These are phyloP conservation scores for Macaca mulatta DNA, from an alignment of 2,113 vertebrate genomes.

Conservation along the genomic window DNA sequence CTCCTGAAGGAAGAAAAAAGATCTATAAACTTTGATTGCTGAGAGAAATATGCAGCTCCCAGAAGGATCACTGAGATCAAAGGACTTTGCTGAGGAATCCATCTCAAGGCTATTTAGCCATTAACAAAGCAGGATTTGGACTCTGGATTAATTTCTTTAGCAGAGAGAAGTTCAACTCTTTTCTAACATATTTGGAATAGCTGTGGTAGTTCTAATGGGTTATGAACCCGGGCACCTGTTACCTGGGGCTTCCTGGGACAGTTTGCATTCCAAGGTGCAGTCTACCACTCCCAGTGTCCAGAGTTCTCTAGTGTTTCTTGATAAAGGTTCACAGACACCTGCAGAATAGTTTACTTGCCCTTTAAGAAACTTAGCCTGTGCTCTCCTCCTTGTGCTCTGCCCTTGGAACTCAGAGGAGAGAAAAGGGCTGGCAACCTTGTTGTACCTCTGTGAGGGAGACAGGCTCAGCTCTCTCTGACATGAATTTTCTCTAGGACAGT, in stretches of 20 bases:
- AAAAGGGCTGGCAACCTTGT: background rate
- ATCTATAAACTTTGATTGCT: slow-evolving; percentile 79
- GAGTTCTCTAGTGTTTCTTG: background rate
- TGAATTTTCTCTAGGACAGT: background rate
- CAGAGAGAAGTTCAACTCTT: slow-evolving; percentile 39
- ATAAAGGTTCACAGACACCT: background rate
- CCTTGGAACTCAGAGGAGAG: background rate
- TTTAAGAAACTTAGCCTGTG: background rate
- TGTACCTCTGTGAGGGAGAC: background rate
- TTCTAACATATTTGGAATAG: slow-evolving; percentile 54
- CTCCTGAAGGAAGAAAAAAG: slow-evolving; percentile 68
- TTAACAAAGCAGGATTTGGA: slow-evolving; percentile 76
- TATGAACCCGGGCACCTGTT: slow-evolving; percentile 52
- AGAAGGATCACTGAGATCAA: slow-evolving; percentile 79
- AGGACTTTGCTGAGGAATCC: slow-evolving; percentile 75
- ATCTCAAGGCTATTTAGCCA: slow-evolving; percentile 75
- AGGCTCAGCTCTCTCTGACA: background rate
- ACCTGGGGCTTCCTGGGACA: slow-evolving; percentile 53
- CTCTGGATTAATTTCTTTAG: slow-evolving; percentile 67
- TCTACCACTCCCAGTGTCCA: background rate
- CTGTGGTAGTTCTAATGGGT: slow-evolving; percentile 61
- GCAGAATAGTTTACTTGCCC: background rate
- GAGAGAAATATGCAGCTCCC: slow-evolving; percentile 78
- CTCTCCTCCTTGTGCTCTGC: background rate
- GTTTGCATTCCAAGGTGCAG: slow-evolving; percentile 22